phyloP scores from a whole-genome alignment of 2,797 vertebrate genomes.

The Myotis planiceps region DNA sequence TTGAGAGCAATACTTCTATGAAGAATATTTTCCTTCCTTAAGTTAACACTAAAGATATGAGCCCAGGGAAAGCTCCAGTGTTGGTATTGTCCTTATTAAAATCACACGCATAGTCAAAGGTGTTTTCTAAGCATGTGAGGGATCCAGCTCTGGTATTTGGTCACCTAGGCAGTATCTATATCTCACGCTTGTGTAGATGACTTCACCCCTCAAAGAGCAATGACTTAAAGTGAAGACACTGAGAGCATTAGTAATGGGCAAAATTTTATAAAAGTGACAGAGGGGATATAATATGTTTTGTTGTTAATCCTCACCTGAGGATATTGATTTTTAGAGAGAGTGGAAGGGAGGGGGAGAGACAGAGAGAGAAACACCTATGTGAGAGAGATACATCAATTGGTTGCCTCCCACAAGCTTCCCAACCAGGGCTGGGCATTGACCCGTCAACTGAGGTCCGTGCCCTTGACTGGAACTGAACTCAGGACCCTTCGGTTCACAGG shows the following conservation, averaged over 20 bases:
- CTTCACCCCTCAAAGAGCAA: background rate
- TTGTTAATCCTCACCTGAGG: no score
- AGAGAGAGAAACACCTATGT: no score
- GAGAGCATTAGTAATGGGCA: background rate
- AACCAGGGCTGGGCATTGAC: no score
- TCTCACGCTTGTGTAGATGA: background rate
- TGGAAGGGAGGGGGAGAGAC: no score
- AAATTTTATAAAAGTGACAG: background rate
- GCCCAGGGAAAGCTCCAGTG: background rate
- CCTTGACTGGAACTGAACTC: no score
- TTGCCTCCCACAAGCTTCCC: no score
- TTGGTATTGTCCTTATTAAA: background rate
- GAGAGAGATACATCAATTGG: no score
- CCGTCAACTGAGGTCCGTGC: no score
- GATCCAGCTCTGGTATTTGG: background rate
- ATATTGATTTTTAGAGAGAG: no score
- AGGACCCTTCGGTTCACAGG: no score
- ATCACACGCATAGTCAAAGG: background rate
- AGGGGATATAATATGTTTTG: background rate
- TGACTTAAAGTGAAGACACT: background rate
- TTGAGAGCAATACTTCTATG: background rate
- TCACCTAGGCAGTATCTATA: background rate
- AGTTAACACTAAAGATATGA: background rate
- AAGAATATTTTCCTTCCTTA: background rate
- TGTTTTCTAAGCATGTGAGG: background rate